Base-by-base conservation (phyloP, 2,888 invertebrate species). In the Vandiemenella viatica region DNA sequence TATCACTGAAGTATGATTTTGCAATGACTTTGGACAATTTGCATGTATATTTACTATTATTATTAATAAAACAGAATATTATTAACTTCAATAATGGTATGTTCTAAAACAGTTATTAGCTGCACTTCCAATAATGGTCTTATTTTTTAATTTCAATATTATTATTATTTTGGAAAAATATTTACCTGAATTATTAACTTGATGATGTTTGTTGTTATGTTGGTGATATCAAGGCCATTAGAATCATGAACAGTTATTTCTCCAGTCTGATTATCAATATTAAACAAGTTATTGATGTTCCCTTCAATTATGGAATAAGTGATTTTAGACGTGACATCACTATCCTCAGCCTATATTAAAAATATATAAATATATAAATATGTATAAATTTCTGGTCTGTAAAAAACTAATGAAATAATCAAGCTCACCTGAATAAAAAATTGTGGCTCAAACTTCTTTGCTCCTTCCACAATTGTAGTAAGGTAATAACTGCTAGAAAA, bases 391-490 rank as follows among this genome's bases (percentile, higher is more conserved):
- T n/a, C n/a, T 26, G 7, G 26, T 13, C 7, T 26, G 13, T 26
- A 8, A 26, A 26, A 26, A 26, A 13, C 13, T 26, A 26, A 26
- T 8, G 7, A 8, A 26, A 13, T 8, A 26, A 8, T 8, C 8
- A n/a, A 38, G 8, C 15, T 16, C 51, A 65, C 66, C 58, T 61
- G 55, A 2, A 57, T 53, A 46, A 54, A 55, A 8, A 58, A 60
- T 4, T 61, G 60, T 0, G 91, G 89, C 58, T 88, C 86, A 57
- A 92, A 91, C 55, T 80, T 80, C 3, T 77, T 73, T 0, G 89
- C 80, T 1, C 89, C 89, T 63, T 95, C 93, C 59, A 89, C 87
- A 10, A 93, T 80, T 8, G 83, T 80, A 0, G 85, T 83, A 20
- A 79, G 76, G 67, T 91, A 91, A 40, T 80, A 71, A 0, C 78